These are phyloP conservation scores for Sciurus carolinensis DNA, from an alignment of 2,797 vertebrate genomes.

Conservation along the genomic window DNA sequence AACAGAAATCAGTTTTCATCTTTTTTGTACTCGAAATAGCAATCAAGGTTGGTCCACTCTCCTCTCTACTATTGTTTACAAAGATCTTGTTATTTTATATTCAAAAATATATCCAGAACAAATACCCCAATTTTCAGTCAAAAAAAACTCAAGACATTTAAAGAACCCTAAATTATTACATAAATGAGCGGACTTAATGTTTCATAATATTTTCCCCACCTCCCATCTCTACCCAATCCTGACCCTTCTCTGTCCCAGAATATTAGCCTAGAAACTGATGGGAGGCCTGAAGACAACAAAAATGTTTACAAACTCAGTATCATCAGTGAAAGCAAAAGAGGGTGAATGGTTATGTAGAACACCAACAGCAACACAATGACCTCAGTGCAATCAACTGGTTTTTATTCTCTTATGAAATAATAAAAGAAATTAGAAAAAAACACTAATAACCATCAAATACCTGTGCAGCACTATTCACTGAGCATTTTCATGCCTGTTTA, in stretches of 20 bases:
- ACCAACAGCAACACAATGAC: background rate
- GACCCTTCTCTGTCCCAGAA: background rate
- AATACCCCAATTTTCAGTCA: background rate
- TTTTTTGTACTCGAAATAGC: constrained; percentile 44
- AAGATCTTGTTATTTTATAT: background rate
- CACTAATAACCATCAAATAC: background rate
- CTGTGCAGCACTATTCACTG: background rate
- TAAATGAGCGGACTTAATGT: background rate
- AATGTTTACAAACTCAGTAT: background rate
- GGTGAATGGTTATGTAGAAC: background rate
- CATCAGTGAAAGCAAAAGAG: background rate
- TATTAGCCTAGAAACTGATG: background rate
- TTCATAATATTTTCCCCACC: background rate
- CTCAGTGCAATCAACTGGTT: background rate
- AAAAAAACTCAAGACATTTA: background rate
- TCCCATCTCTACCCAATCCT: background rate
- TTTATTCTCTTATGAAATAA: background rate
- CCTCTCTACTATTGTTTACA: background rate
- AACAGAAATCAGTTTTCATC: constrained; percentile 47
- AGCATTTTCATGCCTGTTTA: background rate
- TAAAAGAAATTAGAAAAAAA: background rate
- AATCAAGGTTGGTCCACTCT: background rate
- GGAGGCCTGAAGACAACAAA: background rate
- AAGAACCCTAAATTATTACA: background rate
- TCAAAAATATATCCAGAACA: constrained; percentile 1